These are phyloP conservation scores for Nomada fabriciana DNA, from an alignment of 2,888 invertebrate genomes.

Conservation along the genomic window DNA sequence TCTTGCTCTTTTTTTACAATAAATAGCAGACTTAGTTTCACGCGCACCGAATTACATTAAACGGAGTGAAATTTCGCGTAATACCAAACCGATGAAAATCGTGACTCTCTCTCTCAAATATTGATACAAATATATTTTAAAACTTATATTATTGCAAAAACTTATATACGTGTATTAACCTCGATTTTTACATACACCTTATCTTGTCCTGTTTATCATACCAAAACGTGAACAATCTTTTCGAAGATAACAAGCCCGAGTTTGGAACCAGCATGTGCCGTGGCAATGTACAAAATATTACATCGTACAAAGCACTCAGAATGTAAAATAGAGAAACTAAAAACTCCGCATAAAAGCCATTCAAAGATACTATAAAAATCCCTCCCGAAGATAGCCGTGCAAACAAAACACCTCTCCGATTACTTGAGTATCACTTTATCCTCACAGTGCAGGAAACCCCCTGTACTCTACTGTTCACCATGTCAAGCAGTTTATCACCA, in stretches of 20 bases:
- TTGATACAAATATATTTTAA: not conserved
- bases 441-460: not conserved
- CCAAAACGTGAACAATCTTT: too few species aligned
- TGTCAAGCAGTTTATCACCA: not conserved
- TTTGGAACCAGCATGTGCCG: too few species aligned
- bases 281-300: too few species aligned
- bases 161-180: not conserved
- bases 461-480: not conserved
- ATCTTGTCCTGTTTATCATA: not conserved
- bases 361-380: not conserved
- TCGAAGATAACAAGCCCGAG: too few species aligned
- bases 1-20: too few species aligned
- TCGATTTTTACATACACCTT: not conserved
- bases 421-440: not conserved
- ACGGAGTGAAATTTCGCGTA: not conserved
- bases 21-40: not conserved
- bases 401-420: not conserved
- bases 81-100: not conserved
- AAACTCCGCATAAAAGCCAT: too few species aligned
- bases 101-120: not conserved
- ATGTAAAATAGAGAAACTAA: too few species aligned
- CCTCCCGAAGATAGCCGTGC: not conserved
- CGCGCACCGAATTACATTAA: not conserved
- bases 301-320: too few species aligned
- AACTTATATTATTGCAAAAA: not conserved